Base-by-base conservation (phyloP, 2,797 vertebrate species). In the Mallotus villosus region DNA sequence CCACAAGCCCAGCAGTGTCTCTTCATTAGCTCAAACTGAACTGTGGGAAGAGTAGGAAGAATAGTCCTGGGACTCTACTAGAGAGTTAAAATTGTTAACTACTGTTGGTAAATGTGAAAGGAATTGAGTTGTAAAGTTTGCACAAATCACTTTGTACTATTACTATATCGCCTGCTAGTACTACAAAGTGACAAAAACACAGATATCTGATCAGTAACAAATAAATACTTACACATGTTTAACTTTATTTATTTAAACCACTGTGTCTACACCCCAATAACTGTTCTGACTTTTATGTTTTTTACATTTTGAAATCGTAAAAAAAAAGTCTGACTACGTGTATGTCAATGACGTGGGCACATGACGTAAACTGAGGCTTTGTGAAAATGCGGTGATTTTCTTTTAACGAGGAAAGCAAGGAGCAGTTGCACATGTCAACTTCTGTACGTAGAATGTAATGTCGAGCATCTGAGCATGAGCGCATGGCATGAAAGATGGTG, bases 401-500 rank as follows among this genome's bases (percentile, higher is more conserved):
- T 55, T 17, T 55, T 17, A 55, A 55, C 19, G 51, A 55, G 51
- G 51, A 17, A 24, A 27, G 24, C 51, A 46, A 32, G 67, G 19
- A 24, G 17, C 37, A 24, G 63, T 66, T n/a, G 21, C 11, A 21
- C 51, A 7, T 58, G 67, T 68, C n/a, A 53, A 34, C 67, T 32
- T 22, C 51, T 57, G 53, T 57, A 34, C 22, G 27, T 58, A 57
- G 29, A 57, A 68, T 32, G 29, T 27, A 57, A 57, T 57, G 67
- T 58, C 53, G 22, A 34, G 53, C 67, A 34, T 68, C n/a, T 58
- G 14, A 58, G 25, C 29, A 34, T 25, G 27, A 68, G 53, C 16
- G 53, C 11, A 24, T 46, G 63, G 63, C 41, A 51, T 57, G 67
- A 68, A 49, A 49, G 67, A 68, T 68, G 51, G 67, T 57, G 51